phyloP scores from a whole-genome alignment of 92 coral and sea anemone genomes.

The Virgularia gustaviana region DNA sequence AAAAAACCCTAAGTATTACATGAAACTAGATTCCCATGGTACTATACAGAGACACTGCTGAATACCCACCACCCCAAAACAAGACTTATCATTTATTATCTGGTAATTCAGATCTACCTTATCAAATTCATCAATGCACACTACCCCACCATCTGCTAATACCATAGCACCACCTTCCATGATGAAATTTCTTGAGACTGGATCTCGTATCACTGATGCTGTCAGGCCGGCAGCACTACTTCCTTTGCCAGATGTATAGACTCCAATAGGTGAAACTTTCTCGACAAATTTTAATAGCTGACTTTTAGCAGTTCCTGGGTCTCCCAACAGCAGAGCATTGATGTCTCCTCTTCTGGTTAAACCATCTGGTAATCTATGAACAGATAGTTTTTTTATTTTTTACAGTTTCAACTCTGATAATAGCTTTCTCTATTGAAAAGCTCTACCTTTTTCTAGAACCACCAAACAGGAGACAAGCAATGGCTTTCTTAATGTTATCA shows the following conservation, averaged over 20 bases:
- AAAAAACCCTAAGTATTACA: neutral
- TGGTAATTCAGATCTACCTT: constrained; percentile 71
- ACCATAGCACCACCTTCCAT: constrained; percentile 99
- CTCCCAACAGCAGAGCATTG: constrained; percentile 86
- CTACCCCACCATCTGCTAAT: constrained; percentile 98
- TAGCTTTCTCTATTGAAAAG: neutral
- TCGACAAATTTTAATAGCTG: constrained; percentile 95
- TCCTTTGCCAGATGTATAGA: constrained; percentile 95
- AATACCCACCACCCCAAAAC: neutral
- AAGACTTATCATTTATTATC: neutral
- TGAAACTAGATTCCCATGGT: too few species aligned
- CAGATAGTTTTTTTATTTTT: neutral
- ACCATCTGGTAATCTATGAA: constrained; percentile 90
- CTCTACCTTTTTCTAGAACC: constrained; percentile 92
- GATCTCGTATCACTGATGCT: constrained; percentile 96
- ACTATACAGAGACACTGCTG: too few species aligned
- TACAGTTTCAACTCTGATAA: neutral
- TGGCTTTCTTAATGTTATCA: constrained; percentile 86
- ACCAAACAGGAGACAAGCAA: constrained; percentile 94
- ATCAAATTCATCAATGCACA: constrained; percentile 97
- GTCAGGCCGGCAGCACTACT: constrained; percentile 98
- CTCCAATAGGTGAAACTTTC: constrained; percentile 91
- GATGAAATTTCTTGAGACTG: constrained; percentile 87
- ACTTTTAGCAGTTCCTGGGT: constrained; percentile 99
- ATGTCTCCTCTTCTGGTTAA: constrained; percentile 97